Evolutionary conservation across 2,113 vertebrate genomes (phyloP), one percentile per base, ranked within the genome.

Genomic region (Corythaeola cristata): DNA sequence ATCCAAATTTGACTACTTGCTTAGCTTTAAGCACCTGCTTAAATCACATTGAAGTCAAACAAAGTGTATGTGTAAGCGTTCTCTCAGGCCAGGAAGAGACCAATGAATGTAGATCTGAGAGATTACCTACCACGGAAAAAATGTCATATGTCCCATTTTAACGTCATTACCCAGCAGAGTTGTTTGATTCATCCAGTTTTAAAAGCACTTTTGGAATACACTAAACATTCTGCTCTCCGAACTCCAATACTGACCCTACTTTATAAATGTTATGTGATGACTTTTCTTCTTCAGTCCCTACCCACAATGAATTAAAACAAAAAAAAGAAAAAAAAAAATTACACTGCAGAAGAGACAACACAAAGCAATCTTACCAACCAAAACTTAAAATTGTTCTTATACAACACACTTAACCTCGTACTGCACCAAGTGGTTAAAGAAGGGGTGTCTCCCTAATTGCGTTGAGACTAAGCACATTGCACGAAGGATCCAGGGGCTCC

Each of bases 331-430:
- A 39, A 22, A 56, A 35, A 62, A 28, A 26, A 8, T 33, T 33
- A 12, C 28, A 14, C 0, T 1, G 23, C 26, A 26, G n/a, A 56
- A 56, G 30, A 37, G 17, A 8, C 15, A 53, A 9, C 4, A 13
- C 22, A 41, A 22, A 28, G 32, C 37, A n/a, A 8, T 7, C 4
- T 35, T 32, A 12, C 8, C 20, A 67, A 45, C 3, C 8, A 12
- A n/a, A 55, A 55, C 2, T 15, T 27, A 30, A 37, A 16, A 4
- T 4, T 21, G 4, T 16, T 96, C 59, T 44, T 15, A 21, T 45
- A 5, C 20, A 55, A 50, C 27, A 20, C 18, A 12, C 0, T 0
- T 12, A 27, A 53, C 56, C 3, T 12, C 32, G 55, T 8, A 19
- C 28, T n/a, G 27, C 23, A 39, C 10, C 19, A 39, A 63, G 7